Base-by-base conservation (phyloP, 1,140 invertebrate species). In the Parasteatoda tepidariorum region DNA sequence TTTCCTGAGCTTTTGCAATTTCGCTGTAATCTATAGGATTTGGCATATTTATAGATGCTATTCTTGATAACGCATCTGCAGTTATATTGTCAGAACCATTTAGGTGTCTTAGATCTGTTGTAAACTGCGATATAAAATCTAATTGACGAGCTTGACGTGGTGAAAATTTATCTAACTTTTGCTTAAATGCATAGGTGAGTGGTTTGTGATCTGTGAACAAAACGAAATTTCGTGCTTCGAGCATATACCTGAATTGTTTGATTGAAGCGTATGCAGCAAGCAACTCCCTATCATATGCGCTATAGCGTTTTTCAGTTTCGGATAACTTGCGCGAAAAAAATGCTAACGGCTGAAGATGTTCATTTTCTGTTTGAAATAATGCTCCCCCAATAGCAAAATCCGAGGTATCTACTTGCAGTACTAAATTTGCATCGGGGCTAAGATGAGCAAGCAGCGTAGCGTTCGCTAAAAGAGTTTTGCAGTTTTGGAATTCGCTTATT, bases 51-150 rank as follows among this genome's bases (percentile, higher is more conserved):
- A 82, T 64, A 15, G 62, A 3, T 1, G 7, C n/a, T 22, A 84
- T 81, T 11, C 31, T 0, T n/a, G 84, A 85, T 0, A 84, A 55
- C 13, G 64, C 34, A 41, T 85, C 84, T 5, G 84, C 84, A 18
- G 31, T 28, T 24, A 76, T 67, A 67, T 90, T 90, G 2, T 87
- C 84, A 0, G 84, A 70, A 7, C 89, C 89, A 1, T 85, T 28
- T 22, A 90, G 84, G 84, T 90, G 87, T 15, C 78, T 30, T 38
- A 90, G 88, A 30, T 88, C 84, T 0, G 87, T 88, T 0, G 88
- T 87, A 78, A 88, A 90, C 84, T 89, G 88, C 0, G 86, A 83
- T n/a, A 90, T 89, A 33, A 84, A 88, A 73, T 89, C 87, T 0
- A 90, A 78, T 9, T 90, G 87, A 5, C 85, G 3, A 13, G 15